phyloP scores from a whole-genome alignment of 1,140 invertebrate genomes.

The Hirudo medicinalis region DNA sequence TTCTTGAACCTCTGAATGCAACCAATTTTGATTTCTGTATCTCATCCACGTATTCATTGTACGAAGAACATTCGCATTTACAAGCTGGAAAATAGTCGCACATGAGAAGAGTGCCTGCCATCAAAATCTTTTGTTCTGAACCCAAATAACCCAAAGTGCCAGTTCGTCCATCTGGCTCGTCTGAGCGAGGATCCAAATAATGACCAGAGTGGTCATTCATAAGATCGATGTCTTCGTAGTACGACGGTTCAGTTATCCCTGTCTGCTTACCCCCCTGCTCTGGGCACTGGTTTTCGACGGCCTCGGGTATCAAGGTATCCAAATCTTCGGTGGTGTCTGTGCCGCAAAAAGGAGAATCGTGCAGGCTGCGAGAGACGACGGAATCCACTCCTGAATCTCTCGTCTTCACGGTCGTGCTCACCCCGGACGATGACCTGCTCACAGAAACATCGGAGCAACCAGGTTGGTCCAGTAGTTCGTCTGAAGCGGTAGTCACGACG shows the following conservation, averaged over 20 bases:
- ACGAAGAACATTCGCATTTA: neutral
- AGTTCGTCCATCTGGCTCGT: neutral
- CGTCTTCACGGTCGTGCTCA: neutral
- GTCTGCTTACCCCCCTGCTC: neutral
- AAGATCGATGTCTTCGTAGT: slow-evolving; percentile 24
- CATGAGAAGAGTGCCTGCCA: slow-evolving; percentile 11
- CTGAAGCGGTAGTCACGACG: neutral
- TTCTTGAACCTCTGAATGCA: neutral
- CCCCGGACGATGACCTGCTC: neutral
- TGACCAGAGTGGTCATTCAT: slow-evolving; percentile 4
- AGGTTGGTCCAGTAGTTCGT: neutral
- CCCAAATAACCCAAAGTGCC: neutral
- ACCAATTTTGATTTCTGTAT: neutral
- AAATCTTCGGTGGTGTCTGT: neutral
- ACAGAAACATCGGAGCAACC: neutral
- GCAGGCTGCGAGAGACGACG: slow-evolving; percentile 5
- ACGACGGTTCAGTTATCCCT: slow-evolving; percentile 15
- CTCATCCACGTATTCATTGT: neutral
- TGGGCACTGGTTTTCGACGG: neutral
- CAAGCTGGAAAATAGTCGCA: slow-evolving; percentile 5
- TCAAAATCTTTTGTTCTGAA: slow-evolving; percentile 14
- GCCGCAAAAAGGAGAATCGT: slow-evolving; percentile 14
- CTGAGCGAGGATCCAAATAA: slow-evolving; percentile 11
- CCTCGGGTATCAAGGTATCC: neutral
- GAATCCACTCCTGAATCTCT: slow-evolving; percentile 18